Evolutionary conservation across 1,140 invertebrate genomes (phyloP).

Genomic region (Drosophila repleta): DNA sequence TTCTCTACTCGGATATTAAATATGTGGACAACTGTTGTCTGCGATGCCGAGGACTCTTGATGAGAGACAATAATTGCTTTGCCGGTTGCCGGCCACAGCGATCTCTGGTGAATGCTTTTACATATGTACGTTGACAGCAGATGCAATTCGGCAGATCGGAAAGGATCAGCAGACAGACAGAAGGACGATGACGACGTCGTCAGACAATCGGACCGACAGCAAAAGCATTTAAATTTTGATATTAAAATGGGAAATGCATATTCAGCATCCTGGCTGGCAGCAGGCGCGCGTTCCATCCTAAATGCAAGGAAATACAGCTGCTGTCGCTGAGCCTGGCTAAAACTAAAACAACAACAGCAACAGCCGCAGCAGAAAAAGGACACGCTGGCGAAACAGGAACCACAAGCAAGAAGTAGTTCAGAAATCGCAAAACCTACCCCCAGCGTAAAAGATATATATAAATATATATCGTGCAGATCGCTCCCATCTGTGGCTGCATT

Average conservation of each 20-base stretch:
- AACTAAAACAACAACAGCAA: conserved; percentile 11
- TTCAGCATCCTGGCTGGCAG: conserved; percentile 82
- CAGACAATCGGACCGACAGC: background rate
- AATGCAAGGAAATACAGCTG: conserved; percentile 71
- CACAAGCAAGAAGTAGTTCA: conserved; percentile 27
- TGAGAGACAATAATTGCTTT: conserved; percentile 68
- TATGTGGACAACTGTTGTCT: conserved; percentile 53
- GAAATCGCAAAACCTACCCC: conserved; percentile 52
- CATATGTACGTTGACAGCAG: conserved; percentile 58
- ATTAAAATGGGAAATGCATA: conserved; percentile 82
- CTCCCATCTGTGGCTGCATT: conserved; percentile 71
- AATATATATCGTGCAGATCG: conserved; percentile 21
- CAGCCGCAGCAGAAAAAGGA: conserved; percentile 50
- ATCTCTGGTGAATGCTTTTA: conserved; percentile 38
- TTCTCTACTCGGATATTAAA: background rate
- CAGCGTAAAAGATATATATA: conserved; percentile 14
- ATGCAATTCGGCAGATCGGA: conserved; percentile 76
- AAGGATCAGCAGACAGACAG: conserved; percentile 55
- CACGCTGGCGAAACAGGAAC: conserved; percentile 73
- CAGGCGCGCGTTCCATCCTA: conserved; percentile 65
- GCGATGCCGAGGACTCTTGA: conserved; percentile 17
- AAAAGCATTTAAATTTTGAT: conserved; percentile 81
- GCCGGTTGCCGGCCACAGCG: conserved; percentile 11
- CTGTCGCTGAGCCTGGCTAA: conserved; percentile 49
- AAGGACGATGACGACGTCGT: background rate